Evolutionary conservation across 2,888 invertebrate species (phyloP), one percentile per base, ranked within the genome.

Genomic region (Ashinkailepas kermadecensis): DNA sequence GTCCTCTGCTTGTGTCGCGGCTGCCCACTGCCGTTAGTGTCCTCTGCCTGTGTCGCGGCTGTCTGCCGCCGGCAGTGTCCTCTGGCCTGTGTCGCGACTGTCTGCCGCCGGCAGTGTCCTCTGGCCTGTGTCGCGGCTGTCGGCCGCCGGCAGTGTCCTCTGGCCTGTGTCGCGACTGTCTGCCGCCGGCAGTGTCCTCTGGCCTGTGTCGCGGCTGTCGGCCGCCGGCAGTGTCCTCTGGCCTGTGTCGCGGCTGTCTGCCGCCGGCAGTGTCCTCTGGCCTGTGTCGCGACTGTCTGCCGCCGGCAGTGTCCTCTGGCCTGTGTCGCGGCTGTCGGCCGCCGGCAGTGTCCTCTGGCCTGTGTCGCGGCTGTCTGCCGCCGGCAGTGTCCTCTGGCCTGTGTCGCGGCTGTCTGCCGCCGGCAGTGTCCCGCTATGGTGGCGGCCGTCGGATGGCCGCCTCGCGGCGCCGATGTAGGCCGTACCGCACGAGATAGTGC

Each of bases 391-490:
- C 23, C 23, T 23, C 9, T 25, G 25, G 11, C 67, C 64, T 9
- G 0, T 10, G 0, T 12, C 13, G 25, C 11, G 4, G 12, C 25
- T 0, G 12, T 18, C 64, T 6, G 21, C 21, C 21, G 64, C n/a
- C 10, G 64, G 64, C 64, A 21, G 21, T 21, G 10, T 10, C 25
- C 12, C 67, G 9, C 67, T 23, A 12, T 25, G 23, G 67, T 25
- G 11, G 67, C 67, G 23, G 67, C 25, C 23, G 25, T 10, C 7
- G 67, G 67, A 23, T 25, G 25, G 67, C 25, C 25, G 39, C 2
- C 70, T 70, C 70, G 39, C 70, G 70, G 39, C 70, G 11, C 15
- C 39, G 70, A 70, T 25, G 70, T 70, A 39, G 70, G 70, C 39
- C 70, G 70, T 6, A 15, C 62, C 18, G 18, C 18, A 18, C 18